Evolutionary conservation across 2,797 vertebrate genomes (phyloP), one percentile per base, ranked within the genome.

Genomic region (Tachyglossus aculeatus): DNA sequence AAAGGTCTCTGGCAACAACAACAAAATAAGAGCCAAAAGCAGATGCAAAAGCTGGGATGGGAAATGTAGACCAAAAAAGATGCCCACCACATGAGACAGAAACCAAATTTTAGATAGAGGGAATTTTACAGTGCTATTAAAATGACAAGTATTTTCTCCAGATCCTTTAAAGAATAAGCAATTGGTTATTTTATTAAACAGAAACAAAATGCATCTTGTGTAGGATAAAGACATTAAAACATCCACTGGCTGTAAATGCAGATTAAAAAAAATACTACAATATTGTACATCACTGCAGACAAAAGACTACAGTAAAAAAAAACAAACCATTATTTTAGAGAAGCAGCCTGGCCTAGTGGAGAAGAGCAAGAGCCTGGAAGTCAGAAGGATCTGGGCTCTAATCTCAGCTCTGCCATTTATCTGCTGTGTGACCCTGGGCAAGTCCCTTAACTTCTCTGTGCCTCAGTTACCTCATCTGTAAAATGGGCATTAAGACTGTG

Each of bases 101-200:
- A 53, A 63, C 60, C 47, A 39, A 32, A 53, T 71, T 80, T 75
- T 61, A 75, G 77, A 78, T 15, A 25, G 31, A 71, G 50, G 47
- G 19, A 54, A 80, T 71, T 74, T 72, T 71, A 78, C 6, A 65
- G 58, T 57, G 55, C 52, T 78, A 80, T 82, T 65, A 78, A 81
- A 84, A 80, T 68, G 52, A 74, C 72, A 58, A 73, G 58, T 67
- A 31, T 53, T 74, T 67, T 60, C 45, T 74, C 1, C 4, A 70
- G 67, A 61, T 71, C 59, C 57, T 59, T 78, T 41, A 52, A 38
- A 67, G 56, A 15, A 58, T 59, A 60, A 71, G 57, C 61, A 74
- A 78, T 67, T 39, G 50, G 44, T 24, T 78, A 58, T 67, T 79
- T 81, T 73, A 66, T 75, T 81, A 65, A 73, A 70, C 25, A 70